Base-by-base conservation (phyloP, 2,888 invertebrate species). In the Torymus auratus region DNA sequence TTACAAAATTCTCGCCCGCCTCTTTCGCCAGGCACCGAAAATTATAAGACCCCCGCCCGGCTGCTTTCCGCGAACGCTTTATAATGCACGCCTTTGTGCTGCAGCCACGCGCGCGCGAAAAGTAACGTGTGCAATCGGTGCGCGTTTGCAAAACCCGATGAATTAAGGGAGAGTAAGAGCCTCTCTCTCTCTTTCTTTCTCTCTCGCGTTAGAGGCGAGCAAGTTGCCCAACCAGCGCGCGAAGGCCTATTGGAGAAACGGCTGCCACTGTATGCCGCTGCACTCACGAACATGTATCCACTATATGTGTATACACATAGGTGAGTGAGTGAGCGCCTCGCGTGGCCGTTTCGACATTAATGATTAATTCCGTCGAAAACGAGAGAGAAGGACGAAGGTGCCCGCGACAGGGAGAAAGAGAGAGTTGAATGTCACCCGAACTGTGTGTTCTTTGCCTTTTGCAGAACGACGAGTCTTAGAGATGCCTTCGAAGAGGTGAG, bases 121-220 rank as follows among this genome's bases (percentile, higher is more conserved):
- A n/a, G 41, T 41, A 41, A 20, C 12, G 74, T 50, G 41, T 14
- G 55, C 64, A 74, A 70, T 80, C 74, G 71, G 23, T 3, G 58
- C 15, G 17, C 65, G 80, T 85, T 84, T 83, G 76, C 83, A 85
- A 83, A 85, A 84, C 78, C 62, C 80, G 58, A 85, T 84, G 82
- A 86, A 85, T 85, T 84, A 84, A 84, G 81, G 83, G 83, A 85
- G 82, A 84, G 56, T 41, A 41, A 41, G 41, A 41, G 41, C 53
- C 52, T 52, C 52, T 64, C 15, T 70, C 11, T 53, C 64, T 64
- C 15, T 14, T 56, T 53, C n/a, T 52, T 28, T 52, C 60, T 28
- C 60, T 52, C 41, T 41, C 41, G 41, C 41, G 7, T 41, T 41
- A 41, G 41, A 41, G 41, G 41, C 41, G 7, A 41, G 41, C 41